Evolutionary conservation across 2,797 vertebrate genomes (phyloP).

Genomic region (Bufotes viridis): DNA sequence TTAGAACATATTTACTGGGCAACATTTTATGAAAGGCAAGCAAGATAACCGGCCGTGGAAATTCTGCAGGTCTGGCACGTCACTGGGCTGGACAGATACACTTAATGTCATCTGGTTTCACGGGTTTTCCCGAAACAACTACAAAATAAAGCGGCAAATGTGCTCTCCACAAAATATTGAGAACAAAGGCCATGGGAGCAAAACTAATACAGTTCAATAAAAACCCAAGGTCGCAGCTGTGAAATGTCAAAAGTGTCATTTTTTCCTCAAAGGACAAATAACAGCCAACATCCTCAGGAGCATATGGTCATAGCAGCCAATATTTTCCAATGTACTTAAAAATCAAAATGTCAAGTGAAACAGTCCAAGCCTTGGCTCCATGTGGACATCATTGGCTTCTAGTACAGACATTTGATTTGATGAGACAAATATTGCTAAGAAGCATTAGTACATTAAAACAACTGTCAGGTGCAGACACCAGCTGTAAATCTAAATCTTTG

Average conservation of each 20-base stretch:
- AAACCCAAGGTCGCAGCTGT: background rate
- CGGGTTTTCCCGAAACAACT: background rate
- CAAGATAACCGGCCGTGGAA: background rate
- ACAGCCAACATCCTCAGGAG: constrained; percentile 2
- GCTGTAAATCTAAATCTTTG: background rate
- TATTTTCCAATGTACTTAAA: background rate
- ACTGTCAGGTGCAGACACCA: background rate
- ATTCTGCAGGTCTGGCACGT: constrained; percentile 10
- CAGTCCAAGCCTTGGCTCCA: background rate
- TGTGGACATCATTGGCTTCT: background rate
- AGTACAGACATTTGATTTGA: background rate
- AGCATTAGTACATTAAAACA: background rate
- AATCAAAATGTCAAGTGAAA: constrained; percentile 20
- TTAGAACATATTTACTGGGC: background rate
- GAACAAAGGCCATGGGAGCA: background rate
- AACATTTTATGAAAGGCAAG: background rate
- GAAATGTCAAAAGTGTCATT: constrained; percentile 23
- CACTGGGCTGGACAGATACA: background rate
- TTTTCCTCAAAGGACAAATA: constrained; percentile 16
- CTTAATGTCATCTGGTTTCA: constrained; percentile 17
- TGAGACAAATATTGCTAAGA: background rate
- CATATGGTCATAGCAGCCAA: background rate
- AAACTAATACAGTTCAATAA: constrained; percentile 19
- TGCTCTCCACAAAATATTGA: constrained; percentile 16
- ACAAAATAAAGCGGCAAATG: constrained; percentile 19